Evolutionary conservation across 1,140 invertebrate species (phyloP), one percentile per base, ranked within the genome.

Genomic region (Pteromalus puparum): DNA sequence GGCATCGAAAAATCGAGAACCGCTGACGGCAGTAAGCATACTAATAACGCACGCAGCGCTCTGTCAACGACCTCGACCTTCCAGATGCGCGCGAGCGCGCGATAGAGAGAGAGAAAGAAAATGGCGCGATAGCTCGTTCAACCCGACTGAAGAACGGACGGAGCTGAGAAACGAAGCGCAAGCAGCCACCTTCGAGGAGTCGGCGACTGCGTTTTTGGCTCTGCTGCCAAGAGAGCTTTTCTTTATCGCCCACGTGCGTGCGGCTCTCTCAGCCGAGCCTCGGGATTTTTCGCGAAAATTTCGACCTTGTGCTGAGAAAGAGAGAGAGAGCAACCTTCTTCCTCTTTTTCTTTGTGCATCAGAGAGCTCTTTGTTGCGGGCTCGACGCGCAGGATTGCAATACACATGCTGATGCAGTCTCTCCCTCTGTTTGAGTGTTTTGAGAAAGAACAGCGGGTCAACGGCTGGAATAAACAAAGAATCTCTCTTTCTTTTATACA

Each of bases 1-100:
- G 21, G 53, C 24, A 9, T 34, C 30, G 34, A 74, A 74, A 74
- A 74, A 12, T 74, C 72, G 18, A 21, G 26, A 38, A 34, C 72
- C 30, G 53, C 53, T 7, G 38, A 5, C 38, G 38, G 38, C 38
- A 42, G 38, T 42, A 38, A 26, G 30, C 34, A 74, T 34, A 15
- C 75, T 24, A 21, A 30, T 10, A 30, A 26, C 18, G 67, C 72
- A 53, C 38, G 72, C n/a, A n/a, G n/a, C 15, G 48, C 26, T 2
- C 79, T 81, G 79, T 81, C 84, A 82, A 78, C 74, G 74, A 85
- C 79, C 84, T 81, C 84, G 84, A 81, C 79, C 85, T 79, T 80
- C 76, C 75, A 79, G 68, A 80, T 75, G 48, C 24, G 30, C 18
- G 34, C 30, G n/a, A 65, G 77, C 21, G 15, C 9, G 24, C 15